phyloP scores from a whole-genome alignment of 2,113 vertebrate species.

The Mobula hypostoma region DNA sequence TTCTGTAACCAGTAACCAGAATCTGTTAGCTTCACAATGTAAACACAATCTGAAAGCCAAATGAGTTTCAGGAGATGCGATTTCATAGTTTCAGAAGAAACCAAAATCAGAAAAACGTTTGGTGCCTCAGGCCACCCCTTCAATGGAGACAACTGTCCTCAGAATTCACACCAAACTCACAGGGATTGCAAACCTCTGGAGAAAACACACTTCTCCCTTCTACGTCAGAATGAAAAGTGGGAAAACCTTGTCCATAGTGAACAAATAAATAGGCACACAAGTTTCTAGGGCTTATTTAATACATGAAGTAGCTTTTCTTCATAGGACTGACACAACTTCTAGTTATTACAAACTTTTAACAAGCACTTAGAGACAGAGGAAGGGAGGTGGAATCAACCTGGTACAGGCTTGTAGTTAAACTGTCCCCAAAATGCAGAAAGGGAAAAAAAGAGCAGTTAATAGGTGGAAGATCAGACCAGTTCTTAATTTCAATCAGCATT shows the following conservation, averaged over 20 bases:
- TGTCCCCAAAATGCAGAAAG: too few species aligned
- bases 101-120: not conserved
- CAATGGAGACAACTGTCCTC: not conserved
- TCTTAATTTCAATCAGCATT: too few species aligned
- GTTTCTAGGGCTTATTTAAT: not conserved
- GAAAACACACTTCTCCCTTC: not conserved
- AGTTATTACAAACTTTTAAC: not conserved
- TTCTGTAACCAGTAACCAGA: constrained; percentile 62
- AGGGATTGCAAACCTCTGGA: not conserved
- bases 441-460: too few species aligned
- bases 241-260: not conserved
- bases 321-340: too few species aligned
- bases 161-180: not conserved
- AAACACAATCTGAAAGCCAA: not conserved
- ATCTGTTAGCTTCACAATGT: not conserved
- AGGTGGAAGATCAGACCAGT: too few species aligned
- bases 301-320: not conserved
- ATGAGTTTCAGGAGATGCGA: not conserved
- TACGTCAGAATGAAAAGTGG: not conserved
- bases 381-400: too few species aligned
- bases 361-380: not conserved
- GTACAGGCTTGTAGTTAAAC: too few species aligned
- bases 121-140: not conserved
- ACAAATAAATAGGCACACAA: not conserved
- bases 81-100: not conserved